Evolutionary conservation across 2,797 vertebrate genomes (phyloP).

Genomic region (Carapus acus): DNA sequence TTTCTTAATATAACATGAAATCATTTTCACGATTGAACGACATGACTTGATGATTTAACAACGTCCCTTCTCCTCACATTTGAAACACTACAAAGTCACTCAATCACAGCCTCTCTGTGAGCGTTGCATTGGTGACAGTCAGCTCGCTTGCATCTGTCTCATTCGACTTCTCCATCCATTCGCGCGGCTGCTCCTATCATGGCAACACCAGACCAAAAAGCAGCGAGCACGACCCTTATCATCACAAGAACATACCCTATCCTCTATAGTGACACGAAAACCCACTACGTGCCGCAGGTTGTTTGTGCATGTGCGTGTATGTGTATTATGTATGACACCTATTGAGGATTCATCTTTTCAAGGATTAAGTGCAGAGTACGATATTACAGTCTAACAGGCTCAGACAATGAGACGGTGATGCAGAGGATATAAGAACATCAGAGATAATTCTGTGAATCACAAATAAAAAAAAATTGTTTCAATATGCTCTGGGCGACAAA

Average conservation of each 20-base stretch:
- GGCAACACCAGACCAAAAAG: slow-evolving; percentile 4
- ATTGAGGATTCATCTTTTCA: slow-evolving; percentile 16
- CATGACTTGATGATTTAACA: no score
- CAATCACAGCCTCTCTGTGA: no score
- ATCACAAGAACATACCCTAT: slow-evolving; percentile 28
- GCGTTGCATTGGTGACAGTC: neutral
- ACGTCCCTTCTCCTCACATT: no score
- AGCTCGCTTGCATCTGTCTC: slow-evolving; percentile 15
- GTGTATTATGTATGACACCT: neutral
- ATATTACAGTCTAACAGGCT: neutral
- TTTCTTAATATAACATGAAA: no score
- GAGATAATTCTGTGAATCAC: no score
- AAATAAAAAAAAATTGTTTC: no score
- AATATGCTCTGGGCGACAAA: no score
- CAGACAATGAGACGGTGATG: slow-evolving; percentile 16
- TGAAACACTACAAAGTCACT: neutral
- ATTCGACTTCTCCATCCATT: slow-evolving; percentile 16
- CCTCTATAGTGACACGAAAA: slow-evolving; percentile 20
- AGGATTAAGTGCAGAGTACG: neutral
- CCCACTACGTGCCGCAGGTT: neutral
- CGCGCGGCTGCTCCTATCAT: slow-evolving; percentile 23
- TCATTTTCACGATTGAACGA: no score
- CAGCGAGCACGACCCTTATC: slow-evolving; percentile 36
- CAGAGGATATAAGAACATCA: no score
- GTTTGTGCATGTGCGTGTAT: neutral